These are phyloP conservation scores for Dolomedes plantarius DNA, from an alignment of 2,888 invertebrate genomes.

Conservation along the genomic window DNA sequence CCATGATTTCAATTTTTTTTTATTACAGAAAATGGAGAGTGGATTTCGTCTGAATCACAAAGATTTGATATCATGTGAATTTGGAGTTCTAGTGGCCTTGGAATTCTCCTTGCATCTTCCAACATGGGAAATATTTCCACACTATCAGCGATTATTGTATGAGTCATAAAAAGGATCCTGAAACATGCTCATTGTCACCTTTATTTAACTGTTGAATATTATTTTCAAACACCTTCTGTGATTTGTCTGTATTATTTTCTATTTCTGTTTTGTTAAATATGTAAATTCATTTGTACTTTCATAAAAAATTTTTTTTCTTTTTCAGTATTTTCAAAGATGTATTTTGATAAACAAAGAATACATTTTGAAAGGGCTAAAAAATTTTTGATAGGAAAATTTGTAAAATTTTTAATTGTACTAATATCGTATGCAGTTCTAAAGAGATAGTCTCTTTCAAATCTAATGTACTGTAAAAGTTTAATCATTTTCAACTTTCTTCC, in stretches of 20 bases:
- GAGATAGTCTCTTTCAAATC: no score
- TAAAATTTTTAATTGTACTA: no score
- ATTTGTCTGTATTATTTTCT: not conserved
- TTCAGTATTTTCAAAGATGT: not conserved
- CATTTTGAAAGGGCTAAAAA: no score
- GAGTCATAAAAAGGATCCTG: conserved; percentile 84
- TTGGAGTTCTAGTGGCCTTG: conserved; percentile 94
- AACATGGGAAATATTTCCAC: conserved; percentile 93
- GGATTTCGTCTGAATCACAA: conserved; percentile 92
- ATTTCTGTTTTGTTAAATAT: not conserved
- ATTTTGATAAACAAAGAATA: no score
- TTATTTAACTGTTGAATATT: not conserved
- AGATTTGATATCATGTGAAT: conserved; percentile 93
- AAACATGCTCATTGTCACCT: not conserved
- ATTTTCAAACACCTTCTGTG: not conserved
- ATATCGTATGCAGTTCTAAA: no score
- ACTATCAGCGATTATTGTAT: conserved; percentile 94
- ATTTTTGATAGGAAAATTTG: no score
- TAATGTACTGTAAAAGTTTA: no score
- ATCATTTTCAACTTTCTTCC: no score
- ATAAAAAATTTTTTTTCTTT: not conserved
- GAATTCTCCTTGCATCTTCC: conserved; percentile 96
- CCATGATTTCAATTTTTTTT: no score
- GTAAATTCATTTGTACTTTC: not conserved
- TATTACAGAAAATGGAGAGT: conserved; percentile 93